Percentiles rank a stretch among this genome's conserved stretches.
phyloP scores from a whole-genome alignment of 2,113 vertebrate species.

The Myanophis thanlyinensis region DNA sequence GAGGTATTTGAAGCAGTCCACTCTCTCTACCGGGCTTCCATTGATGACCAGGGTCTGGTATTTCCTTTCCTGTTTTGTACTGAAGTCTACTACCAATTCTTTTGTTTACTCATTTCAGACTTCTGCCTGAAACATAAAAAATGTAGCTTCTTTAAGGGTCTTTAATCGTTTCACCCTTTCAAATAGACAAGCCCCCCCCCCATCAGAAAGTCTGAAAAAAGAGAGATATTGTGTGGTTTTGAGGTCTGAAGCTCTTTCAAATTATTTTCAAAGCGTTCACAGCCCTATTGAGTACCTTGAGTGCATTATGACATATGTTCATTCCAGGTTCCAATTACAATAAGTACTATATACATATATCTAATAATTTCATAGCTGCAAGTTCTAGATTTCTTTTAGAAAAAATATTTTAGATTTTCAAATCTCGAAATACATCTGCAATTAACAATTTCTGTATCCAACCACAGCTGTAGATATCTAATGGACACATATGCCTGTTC shows the following conservation, averaged over 20 bases:
- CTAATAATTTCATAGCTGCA: background rate
- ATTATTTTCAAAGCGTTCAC: background rate
- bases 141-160: background rate
- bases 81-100: too few species aligned
- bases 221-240: background rate
- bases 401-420: background rate
- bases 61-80: too few species aligned
- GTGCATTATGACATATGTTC: background rate
- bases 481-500: background rate
- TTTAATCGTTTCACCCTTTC: background rate
- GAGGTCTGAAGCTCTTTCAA: background rate
- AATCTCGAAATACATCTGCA: background rate
- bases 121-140: background rate
- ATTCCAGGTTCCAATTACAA: background rate
- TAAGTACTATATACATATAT: background rate
- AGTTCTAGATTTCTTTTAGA: background rate
- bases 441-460: background rate
- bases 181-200: background rate
- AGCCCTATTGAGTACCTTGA: background rate
- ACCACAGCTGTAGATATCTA: background rate
- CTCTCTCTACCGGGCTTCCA: too few species aligned
- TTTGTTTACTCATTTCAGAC: too few species aligned
- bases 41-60: too few species aligned
- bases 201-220: background rate
- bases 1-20: too few species aligned